These are phyloP conservation scores for Prinia subflava DNA, from an alignment of 2,113 vertebrate species.

Conservation along the genomic window DNA sequence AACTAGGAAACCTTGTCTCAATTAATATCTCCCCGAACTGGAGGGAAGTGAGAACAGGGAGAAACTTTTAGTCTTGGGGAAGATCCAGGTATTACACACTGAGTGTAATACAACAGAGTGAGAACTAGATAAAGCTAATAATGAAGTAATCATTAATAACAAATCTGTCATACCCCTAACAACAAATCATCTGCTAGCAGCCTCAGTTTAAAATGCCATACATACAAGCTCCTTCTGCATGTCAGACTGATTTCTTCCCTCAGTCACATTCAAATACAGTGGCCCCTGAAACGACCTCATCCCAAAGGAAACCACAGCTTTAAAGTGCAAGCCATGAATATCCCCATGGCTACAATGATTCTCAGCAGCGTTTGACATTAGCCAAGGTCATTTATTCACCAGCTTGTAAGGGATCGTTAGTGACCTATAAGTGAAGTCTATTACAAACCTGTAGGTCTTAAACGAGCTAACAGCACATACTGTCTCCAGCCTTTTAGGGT, in stretches of 20 bases:
- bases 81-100: not conserved
- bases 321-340: not conserved
- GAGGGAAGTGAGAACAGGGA: not conserved
- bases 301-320: not conserved
- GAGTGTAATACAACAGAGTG: not conserved
- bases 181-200: not conserved
- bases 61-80: not conserved
- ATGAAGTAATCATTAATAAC: not conserved
- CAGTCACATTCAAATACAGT: not conserved
- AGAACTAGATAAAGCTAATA: not conserved
- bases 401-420: not conserved
- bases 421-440: not conserved
- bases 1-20: not conserved
- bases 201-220: not conserved
- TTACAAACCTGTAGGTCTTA: slow-evolving; percentile 42
- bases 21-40: not conserved
- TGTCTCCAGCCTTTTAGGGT: slow-evolving; percentile 33
- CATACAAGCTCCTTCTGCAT: not conserved
- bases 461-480: slow-evolving; percentile 30
- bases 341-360: not conserved
- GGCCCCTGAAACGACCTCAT: not conserved
- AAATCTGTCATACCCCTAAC: not conserved
- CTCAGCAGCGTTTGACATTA: not conserved
- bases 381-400: slow-evolving; percentile 18
- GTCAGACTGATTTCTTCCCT: not conserved